Conservation (phyloP, 2,888 invertebrate genomes). For the Agrotis puta region DNA sequence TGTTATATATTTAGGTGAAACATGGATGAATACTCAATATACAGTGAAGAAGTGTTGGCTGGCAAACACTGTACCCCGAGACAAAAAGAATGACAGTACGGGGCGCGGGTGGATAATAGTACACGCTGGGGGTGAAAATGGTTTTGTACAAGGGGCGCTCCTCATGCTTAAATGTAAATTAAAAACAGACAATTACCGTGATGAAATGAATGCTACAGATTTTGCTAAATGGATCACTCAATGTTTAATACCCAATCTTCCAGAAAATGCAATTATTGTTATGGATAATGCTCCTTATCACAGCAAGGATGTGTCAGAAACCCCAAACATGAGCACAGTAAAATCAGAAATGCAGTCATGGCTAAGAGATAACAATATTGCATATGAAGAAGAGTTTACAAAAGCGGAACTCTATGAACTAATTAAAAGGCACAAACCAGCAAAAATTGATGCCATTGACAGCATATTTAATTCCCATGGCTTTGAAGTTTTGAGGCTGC, state of each 20-base stretch:
- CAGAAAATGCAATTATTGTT: neutral
- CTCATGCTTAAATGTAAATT: conserved; percentile 1
- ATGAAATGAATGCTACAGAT: neutral
- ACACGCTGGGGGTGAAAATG: neutral
- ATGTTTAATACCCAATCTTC: neutral
- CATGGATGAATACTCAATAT: conserved; percentile 6
- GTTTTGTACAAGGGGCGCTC: neutral
- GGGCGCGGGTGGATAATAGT: neutral
- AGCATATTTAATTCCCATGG: neutral
- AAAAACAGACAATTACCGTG: conserved; percentile 4
- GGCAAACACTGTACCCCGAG: neutral
- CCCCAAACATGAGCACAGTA: neutral
- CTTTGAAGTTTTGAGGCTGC: conserved; percentile 1
- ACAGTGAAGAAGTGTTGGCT: conserved; percentile 11
- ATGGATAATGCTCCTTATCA: conserved; percentile 7
- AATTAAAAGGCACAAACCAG: neutral
- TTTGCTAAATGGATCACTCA: conserved; percentile 4
- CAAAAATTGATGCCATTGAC: neutral
- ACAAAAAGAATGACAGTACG: neutral
- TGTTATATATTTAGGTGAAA: conserved; percentile 8
- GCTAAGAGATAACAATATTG: neutral
- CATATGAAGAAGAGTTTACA: neutral
- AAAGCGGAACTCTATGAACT: neutral
- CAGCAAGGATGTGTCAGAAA: neutral
- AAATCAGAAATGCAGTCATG: conserved; percentile 3